Evolutionary conservation across 2,113 vertebrate genomes (phyloP).

Genomic region (Steatornis caripensis): DNA sequence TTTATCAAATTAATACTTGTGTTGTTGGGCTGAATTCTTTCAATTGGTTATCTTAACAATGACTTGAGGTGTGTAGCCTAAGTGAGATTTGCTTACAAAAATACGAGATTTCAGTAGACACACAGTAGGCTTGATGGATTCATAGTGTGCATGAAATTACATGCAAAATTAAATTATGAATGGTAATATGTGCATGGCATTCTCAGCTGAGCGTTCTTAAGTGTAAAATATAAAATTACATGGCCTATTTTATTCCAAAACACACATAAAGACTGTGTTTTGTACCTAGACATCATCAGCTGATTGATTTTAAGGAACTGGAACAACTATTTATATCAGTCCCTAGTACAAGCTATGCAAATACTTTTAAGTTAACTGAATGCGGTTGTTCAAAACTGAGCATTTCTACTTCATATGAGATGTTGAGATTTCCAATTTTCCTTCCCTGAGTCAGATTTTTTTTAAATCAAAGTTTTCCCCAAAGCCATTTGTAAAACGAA

Average conservation of each 20-base stretch:
- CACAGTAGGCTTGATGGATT: constrained; percentile 18
- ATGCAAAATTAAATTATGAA: constrained; percentile 54
- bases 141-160: constrained; percentile 58
- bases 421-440: background rate
- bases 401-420: background rate
- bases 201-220: constrained; percentile 36
- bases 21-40: background rate
- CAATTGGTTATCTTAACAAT: constrained; percentile 1
- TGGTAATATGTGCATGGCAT: background rate
- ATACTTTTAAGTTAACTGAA: background rate
- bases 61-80: background rate
- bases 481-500: background rate
- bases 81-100: constrained; percentile 37
- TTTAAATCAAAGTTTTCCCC: background rate
- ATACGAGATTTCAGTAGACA: background rate
- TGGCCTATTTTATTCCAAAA: constrained; percentile 14
- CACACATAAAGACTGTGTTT: background rate
- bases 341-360: background rate
- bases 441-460: background rate
- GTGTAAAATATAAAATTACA: constrained; percentile 52
- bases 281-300: background rate
- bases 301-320: background rate
- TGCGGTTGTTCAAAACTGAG: background rate
- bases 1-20: constrained; percentile 33
- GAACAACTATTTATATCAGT: background rate